Evolutionary conservation across 2,113 vertebrate genomes (phyloP), one percentile per base, ranked within the genome.

Genomic region (Sminthopsis crassicaudata): DNA sequence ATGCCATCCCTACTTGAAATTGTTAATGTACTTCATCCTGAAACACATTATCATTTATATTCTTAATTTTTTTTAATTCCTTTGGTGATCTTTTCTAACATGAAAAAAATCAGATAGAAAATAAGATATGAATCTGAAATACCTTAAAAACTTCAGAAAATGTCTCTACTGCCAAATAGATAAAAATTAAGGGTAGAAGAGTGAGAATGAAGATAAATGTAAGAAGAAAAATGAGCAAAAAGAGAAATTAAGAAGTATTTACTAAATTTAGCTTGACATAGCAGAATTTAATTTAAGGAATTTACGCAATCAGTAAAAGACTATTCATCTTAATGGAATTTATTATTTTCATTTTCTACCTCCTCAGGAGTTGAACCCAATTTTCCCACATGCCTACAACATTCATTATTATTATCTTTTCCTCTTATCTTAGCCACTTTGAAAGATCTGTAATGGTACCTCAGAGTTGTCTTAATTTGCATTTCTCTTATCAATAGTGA

Each of bases 201-300:
- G 54, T 91, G 4, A 67, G 96, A 95, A 2, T 57, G 2, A 10
- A 96, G 96, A 94, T 89, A 95, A n/a, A 36, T 90, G 1, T 36
- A 89, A 12, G 11, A 97, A 94, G 93, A 96, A 95, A 95, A 96
- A 92, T 0, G 4, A 55, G 53, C 53, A 55, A 36, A 36, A 92
- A 1, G 26, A 90, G 27, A 90, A 26, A 90, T 46, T 90, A 95
- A 96, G 94, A 96, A 95, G 94, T 55, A 60, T 25, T 46, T 97
- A 89, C 42, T 92, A 96, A 97, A 97, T 91, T 24, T 54, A 91
- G 94, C 92, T 95, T 98, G 54, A 96, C 92, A 96, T n/a, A 95
- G 51, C 54, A 93, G 95, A 96, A 97, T 97, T 93, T 96, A 93
- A 93, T 48, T 92, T 5, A 52, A 96, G 89, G 53, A 2, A 2